Conservation (phyloP, 2,113 vertebrate species). For the Pyxicephalus adspersus region DNA sequence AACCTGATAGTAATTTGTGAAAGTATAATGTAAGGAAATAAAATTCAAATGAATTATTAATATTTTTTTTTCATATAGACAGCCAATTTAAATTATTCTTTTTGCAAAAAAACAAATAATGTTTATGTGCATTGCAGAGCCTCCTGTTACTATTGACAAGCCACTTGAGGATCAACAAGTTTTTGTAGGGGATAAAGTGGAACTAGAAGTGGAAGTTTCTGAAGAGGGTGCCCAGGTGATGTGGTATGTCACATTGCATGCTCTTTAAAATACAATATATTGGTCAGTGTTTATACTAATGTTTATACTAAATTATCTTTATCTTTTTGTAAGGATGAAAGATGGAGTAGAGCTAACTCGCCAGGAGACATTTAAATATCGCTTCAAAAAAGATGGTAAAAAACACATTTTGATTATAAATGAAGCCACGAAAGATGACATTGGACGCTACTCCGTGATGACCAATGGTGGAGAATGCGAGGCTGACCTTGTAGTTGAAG, state of each 20-base stretch:
- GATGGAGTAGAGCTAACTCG: constrained; percentile 85
- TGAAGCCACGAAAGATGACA: constrained; percentile 80
- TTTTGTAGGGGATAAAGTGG: constrained; percentile 84
- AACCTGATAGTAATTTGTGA: too few relatives aligned
- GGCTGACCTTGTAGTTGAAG: constrained; percentile 87
- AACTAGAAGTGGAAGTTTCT: constrained; percentile 86
- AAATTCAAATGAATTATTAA: too few relatives aligned
- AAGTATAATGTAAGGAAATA: too few relatives aligned
- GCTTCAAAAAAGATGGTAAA: constrained; percentile 90
- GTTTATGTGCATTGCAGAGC: constrained; percentile 68
- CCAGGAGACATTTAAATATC: constrained; percentile 82
- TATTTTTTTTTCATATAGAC: too few relatives aligned
- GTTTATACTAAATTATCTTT: background rate
- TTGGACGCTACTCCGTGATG: constrained; percentile 74
- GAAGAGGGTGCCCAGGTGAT: constrained; percentile 87
- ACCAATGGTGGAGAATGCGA: constrained; percentile 88
- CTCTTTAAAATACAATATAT: background rate
- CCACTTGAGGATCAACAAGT: constrained; percentile 85
- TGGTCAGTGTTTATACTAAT: background rate
- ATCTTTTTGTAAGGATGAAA: constrained; percentile 76
- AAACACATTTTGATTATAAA: constrained; percentile 85
- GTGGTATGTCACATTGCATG: constrained; percentile 72
- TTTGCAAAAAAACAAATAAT: too few relatives aligned
- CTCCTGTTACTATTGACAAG: constrained; percentile 79
- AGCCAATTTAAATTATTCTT: too few relatives aligned